Percentiles rank a stretch among this genome's conserved stretches.
phyloP scores from a whole-genome alignment of 1,140 invertebrate species.

The Drosophila rufa region DNA sequence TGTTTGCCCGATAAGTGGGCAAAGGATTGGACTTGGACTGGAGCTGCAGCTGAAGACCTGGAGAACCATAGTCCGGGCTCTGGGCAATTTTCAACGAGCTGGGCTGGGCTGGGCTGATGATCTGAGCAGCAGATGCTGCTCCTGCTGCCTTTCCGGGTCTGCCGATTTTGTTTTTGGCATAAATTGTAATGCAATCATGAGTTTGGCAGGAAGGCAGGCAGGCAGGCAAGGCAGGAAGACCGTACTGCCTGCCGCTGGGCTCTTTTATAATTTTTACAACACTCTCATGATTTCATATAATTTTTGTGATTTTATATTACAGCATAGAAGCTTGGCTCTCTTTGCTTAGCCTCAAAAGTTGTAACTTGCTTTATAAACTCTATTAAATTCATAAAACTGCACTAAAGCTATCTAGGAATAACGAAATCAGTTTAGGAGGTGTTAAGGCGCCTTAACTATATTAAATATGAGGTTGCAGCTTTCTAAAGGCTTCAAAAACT shows the following conservation, averaged over 20 bases:
- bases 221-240: conserved; percentile 10
- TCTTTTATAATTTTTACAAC: conserved; percentile 41
- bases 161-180: conserved; percentile 37
- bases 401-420: neutral
- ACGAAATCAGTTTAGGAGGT: neutral
- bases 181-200: conserved; percentile 56
- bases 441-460: neutral
- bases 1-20: conserved; percentile 70
- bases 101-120: conserved; percentile 38
- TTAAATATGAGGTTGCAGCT: neutral
- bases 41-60: neutral
- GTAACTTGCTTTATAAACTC: conserved; percentile 1
- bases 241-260: conserved; percentile 9
- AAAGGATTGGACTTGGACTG: conserved; percentile 12
- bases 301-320: conserved; percentile 1
- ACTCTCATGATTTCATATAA: conserved; percentile 24
- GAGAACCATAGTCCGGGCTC: conserved; percentile 7
- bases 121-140: conserved; percentile 32
- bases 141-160: conserved; percentile 17
- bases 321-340: neutral
- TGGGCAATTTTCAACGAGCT: conserved; percentile 58
- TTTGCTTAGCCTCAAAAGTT: neutral
- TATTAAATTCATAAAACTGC: conserved; percentile 3
- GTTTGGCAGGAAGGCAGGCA: conserved; percentile 18
- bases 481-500: neutral